Base-by-base conservation (phyloP, 2,797 vertebrate genomes). In the Distichodus sexfasciatus region DNA sequence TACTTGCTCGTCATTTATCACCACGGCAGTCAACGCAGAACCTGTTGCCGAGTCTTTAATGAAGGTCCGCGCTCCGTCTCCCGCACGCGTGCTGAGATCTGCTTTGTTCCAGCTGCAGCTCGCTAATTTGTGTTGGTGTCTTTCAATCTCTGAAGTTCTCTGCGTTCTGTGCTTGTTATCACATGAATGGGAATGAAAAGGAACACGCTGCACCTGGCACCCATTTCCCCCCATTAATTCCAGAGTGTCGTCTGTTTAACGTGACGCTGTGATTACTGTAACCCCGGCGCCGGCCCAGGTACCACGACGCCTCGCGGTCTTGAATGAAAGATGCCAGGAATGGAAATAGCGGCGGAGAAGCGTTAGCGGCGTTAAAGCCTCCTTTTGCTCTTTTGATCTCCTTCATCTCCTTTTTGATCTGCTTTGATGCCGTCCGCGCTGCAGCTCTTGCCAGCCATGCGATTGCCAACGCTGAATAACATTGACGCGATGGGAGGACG, bases 171-270 rank as follows among this genome's bases (percentile, higher is more conserved):
- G 15, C 54, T 51, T 23, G 44, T 59, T 59, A 50, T 40, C 55
- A 50, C 66, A 23, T 53, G 46, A 60, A 69, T 35, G 36, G 36
- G 24, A 29, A 43, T 43, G 35, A 61, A 53, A 48, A 33, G 12
- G 48, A 24, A 24, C 35, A 40, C 33, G 2, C 17, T 24, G 36
- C 47, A 69, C 36, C 46, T 61, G 67, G 11, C 35, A 2, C 26
- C 33, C 33, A 28, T 38, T 58, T 51, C 44, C 19, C 17, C 53
- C 1, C 3, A 53, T 33, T 33, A 21, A 38, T 31, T 6, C 55
- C 40, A 44, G 38, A 55, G 51, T 15, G 10, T 50, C 46, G 24
- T 51, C 51, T 57, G 38, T 24, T 23, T 61, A 40, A 53, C 47
- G 14, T 29, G 26, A 23, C 17, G 6, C 24, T 51, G 1, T 61